Conservation (phyloP, 2,888 invertebrate species). For the Drosophila kuntzei region DNA sequence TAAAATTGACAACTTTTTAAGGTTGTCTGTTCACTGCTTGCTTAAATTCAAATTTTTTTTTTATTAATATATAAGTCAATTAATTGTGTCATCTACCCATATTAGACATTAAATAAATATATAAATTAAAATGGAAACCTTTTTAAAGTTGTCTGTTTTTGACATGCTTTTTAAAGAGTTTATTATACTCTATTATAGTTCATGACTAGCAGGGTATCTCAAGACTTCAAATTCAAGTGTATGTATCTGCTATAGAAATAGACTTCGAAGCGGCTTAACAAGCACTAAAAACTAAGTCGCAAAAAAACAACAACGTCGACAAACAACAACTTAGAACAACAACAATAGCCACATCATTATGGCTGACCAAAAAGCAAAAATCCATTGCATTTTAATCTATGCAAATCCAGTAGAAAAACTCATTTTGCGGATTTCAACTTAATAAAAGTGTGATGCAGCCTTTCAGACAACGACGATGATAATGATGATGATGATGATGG, state of each 20-base stretch:
- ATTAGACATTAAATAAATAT: not conserved
- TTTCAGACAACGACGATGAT: slow-evolving; percentile 9
- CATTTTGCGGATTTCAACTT: slow-evolving; percentile 71
- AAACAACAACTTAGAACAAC: not conserved
- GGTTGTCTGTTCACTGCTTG: no score
- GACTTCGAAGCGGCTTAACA: slow-evolving; percentile 41
- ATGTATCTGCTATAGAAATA: slow-evolving; percentile 30
- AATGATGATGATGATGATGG: not conserved
- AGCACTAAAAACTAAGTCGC: slow-evolving; percentile 50
- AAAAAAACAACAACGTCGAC: slow-evolving; percentile 7
- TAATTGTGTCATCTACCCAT: not conserved
- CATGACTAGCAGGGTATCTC: not conserved
- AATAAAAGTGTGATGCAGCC: slow-evolving; percentile 60
- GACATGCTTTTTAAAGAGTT: not conserved
- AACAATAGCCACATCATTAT: slow-evolving; percentile 51
- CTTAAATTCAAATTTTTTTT: no score
- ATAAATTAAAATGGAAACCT: not conserved
- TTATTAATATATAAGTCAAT: no score
- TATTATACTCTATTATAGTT: not conserved
- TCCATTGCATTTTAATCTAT: slow-evolving; percentile 73
- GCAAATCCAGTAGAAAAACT: slow-evolving; percentile 75
- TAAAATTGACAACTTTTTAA: no score
- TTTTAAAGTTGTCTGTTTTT: not conserved
- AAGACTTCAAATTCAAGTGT: slow-evolving; percentile 1
- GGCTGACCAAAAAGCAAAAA: slow-evolving; percentile 44